Evolutionary conservation across 2,888 invertebrate genomes (phyloP), one percentile per base, ranked within the genome.

Genomic region (Epicampocera succincta): DNA sequence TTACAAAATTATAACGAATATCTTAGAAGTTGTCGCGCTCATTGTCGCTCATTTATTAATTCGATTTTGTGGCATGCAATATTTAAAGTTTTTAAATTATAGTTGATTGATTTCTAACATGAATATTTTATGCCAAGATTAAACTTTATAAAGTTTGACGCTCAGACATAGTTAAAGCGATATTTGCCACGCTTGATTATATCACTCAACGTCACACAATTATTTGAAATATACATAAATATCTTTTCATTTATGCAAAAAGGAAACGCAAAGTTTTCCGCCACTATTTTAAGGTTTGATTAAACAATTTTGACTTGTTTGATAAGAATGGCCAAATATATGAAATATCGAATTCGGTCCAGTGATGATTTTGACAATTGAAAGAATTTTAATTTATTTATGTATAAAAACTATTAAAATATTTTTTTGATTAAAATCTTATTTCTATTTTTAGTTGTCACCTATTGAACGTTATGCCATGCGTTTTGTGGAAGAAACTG

Each of bases 381-480:
- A n/a, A n/a, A n/a, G n/a, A 46, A 46, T 17, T 29, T 29, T 40
- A 50, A 13, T 29, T 15, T 48, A 8, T 12, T 33, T 8, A n/a
- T n/a, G 42, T 48, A 12, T 12, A 5, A 4, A 1, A 2, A 25
- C 25, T 12, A 12, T 21, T 15, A 33, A 6, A 33, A 8, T 5
- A 33, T 33, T 33, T 33, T 33, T 33, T 33, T 29, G 6, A 33
- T 33, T 3, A 9, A 33, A 33, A 38, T 5, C 11, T 13, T 44
- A 50, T 38, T 58, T 71, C 11, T 12, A 72, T 56, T 63, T 83
- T 5, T 92, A 99, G 98, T 92, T 99, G 83, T 95, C 96, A 42
- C 97, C 98, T 0, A 95, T 99, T 82, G 99, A 99, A 92, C 94
- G 96, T 71, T 99, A 98, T 92, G 99, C 99, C 15, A 96, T 99